These are phyloP conservation scores for Bombus haemorrhoidalis DNA, from an alignment of 1,140 invertebrate species.

Conservation along the genomic window DNA sequence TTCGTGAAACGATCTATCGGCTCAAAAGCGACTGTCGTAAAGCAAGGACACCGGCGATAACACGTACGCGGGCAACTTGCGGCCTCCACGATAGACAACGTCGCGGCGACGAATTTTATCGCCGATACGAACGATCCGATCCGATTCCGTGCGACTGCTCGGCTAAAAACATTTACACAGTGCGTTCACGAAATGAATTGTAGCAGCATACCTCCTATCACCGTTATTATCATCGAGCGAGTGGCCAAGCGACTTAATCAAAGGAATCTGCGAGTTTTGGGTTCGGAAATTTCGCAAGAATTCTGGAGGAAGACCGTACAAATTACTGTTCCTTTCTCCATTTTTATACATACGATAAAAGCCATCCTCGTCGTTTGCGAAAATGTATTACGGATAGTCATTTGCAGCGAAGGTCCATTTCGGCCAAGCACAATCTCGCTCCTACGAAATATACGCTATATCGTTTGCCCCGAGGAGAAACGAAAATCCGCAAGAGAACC, in stretches of 20 bases:
- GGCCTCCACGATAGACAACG: neutral
- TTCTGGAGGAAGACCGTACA: neutral
- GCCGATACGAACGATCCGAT: neutral
- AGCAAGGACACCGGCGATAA: neutral
- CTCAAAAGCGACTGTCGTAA: neutral
- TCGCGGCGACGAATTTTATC: neutral
- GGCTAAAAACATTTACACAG: neutral
- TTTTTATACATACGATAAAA: neutral
- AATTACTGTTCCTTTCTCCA: neutral
- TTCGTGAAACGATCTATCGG: slow-evolving; percentile 6
- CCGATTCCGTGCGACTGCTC: neutral
- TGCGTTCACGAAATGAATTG: too few relatives aligned
- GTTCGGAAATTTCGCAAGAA: neutral
- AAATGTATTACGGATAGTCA: neutral
- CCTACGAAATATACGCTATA: neutral
- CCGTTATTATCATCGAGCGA: too few relatives aligned
- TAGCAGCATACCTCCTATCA: too few relatives aligned
- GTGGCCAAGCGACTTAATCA: neutral
- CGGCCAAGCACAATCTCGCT: neutral
- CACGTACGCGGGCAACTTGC: neutral
- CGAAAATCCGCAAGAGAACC: neutral
- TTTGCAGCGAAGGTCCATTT: neutral
- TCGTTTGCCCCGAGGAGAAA: neutral
- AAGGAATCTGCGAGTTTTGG: neutral
- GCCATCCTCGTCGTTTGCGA: neutral